Evolutionary conservation across 2,888 invertebrate species (phyloP).

Genomic region (Malachius bipustulatus): DNA sequence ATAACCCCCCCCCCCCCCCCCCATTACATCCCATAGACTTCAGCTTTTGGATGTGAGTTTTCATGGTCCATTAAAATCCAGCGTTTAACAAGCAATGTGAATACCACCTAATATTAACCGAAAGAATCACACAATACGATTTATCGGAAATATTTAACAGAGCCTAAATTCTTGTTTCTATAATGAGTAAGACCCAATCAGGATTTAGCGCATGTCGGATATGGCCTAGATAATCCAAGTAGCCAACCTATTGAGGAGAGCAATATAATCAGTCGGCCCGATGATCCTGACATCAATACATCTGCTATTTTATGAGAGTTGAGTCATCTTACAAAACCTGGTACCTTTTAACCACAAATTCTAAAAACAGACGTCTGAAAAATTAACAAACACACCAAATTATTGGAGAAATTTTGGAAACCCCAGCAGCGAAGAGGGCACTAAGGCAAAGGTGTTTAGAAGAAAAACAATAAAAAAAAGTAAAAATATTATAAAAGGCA

Average conservation of each 20-base stretch:
- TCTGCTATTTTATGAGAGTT: conserved; percentile 12
- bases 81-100: conserved; percentile 12
- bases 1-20: conserved; percentile 11
- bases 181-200: conserved; percentile 10
- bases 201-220: conserved; percentile 8
- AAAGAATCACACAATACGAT: too few species aligned
- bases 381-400: too few species aligned
- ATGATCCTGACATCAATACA: conserved; percentile 10
- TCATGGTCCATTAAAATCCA: conserved; percentile 12
- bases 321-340: conserved; percentile 7
- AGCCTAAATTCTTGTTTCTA: conserved; percentile 12
- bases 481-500: too few species aligned
- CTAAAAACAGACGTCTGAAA: too few species aligned
- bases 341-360: too few species aligned
- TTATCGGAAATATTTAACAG: conserved; percentile 13
- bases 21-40: too few species aligned
- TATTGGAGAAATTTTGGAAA: too few species aligned
- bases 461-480: too few species aligned
- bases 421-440: too few species aligned
- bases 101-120: conserved; percentile 6
- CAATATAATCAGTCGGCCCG: not conserved
- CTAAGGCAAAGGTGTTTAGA: too few species aligned
- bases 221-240: conserved; percentile 4
- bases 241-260: not conserved
- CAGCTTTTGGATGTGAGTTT: too few species aligned